Evolutionary conservation across 1,140 invertebrate genomes (phyloP).

Genomic region (Pentalonia nigronervosa): DNA sequence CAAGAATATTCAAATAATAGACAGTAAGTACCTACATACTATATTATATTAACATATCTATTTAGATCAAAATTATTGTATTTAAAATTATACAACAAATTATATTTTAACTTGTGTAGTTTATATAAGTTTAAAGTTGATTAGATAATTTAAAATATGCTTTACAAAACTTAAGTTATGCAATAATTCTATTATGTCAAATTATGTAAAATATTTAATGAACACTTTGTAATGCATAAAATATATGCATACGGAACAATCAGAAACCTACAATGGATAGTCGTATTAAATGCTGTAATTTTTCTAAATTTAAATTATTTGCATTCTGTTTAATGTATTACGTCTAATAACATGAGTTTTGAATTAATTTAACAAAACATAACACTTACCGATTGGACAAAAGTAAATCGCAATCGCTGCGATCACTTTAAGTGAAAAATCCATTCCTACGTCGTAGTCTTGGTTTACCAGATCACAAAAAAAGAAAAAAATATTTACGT

Average conservation of each 20-base stretch:
- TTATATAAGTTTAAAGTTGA: background rate
- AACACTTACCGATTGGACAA: slow-evolving; percentile 6
- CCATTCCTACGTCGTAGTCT: background rate
- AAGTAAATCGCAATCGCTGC: background rate
- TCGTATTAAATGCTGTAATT: background rate
- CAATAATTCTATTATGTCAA: background rate
- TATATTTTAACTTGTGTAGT: background rate
- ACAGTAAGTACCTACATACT: background rate
- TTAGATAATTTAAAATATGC: background rate
- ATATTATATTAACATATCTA: background rate
- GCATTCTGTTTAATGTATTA: background rate
- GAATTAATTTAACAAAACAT: background rate
- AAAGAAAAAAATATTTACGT: slow-evolving; percentile 30
- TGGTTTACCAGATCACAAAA: background rate
- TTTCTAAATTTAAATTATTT: background rate
- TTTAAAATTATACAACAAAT: background rate
- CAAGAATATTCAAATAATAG: background rate
- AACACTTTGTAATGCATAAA: background rate
- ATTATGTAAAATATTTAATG: background rate
- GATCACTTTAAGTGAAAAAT: slow-evolving; percentile 19
- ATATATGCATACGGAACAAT: background rate
- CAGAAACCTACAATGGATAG: background rate
- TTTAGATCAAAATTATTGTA: background rate
- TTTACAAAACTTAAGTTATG: background rate
- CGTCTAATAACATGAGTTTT: background rate